These are phyloP conservation scores for Parapsyche elsis DNA, from an alignment of 1,140 invertebrate species.

Conservation along the genomic window DNA sequence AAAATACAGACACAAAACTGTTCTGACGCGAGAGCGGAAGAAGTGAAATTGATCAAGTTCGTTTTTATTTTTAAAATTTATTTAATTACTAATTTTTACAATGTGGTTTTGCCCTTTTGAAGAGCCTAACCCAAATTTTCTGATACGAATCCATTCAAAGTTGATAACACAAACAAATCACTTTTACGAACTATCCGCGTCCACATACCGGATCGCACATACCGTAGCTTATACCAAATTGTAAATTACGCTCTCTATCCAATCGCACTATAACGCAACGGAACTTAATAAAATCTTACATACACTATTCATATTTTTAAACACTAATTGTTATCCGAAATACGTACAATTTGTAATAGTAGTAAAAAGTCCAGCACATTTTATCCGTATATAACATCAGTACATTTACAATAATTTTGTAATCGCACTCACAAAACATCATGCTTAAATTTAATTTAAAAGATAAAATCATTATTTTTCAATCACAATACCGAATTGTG, in stretches of 20 bases:
- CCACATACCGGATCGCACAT: not conserved
- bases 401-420: no score
- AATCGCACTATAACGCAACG: no score
- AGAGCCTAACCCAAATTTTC: slow-evolving; percentile 5
- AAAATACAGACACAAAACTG: not conserved
- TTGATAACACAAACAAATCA: slow-evolving; percentile 6
- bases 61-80: slow-evolving; percentile 11
- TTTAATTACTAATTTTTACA: slow-evolving; percentile 48
- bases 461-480: no score
- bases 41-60: not conserved
- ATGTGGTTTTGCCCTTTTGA: slow-evolving; percentile 38
- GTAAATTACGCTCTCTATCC: not conserved
- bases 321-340: not conserved
- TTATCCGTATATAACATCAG: no score
- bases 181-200: not conserved
- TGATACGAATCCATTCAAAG: not conserved
- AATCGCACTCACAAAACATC: no score
- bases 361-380: no score
- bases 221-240: not conserved
- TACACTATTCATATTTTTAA: not conserved
- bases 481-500: no score
- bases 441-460: no score
- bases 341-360: not conserved
- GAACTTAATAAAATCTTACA: not conserved
- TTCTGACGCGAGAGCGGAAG: slow-evolving; percentile 13